phyloP scores from a whole-genome alignment of 2,888 invertebrate species.

The Caenorhabditis sp. region DNA sequence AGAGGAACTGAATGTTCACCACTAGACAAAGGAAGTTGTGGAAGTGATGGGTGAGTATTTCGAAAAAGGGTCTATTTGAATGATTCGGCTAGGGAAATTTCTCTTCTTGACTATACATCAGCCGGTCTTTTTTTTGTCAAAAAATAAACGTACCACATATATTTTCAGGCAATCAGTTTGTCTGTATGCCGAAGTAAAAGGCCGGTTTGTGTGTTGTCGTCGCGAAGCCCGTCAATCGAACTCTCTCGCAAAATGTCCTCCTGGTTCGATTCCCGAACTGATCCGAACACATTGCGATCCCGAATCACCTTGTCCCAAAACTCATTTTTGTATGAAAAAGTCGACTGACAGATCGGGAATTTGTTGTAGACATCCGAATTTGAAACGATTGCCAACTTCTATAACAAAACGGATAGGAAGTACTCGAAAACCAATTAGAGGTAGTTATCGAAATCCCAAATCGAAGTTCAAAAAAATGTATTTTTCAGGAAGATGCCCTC shows the following conservation, averaged over 20 bases:
- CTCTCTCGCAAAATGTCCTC: slow-evolving; percentile 39
- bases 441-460: no score
- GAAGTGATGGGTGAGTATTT: slow-evolving; percentile 21
- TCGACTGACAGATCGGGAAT: slow-evolving; percentile 46
- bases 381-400: slow-evolving; percentile 11
- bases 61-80: not conserved
- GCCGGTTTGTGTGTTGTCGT: slow-evolving; percentile 63
- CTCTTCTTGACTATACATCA: no score
- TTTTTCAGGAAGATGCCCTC: slow-evolving; percentile 23
- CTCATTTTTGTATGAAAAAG: slow-evolving; percentile 49
- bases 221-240: slow-evolving; percentile 46
- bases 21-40: slow-evolving; percentile 44
- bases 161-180: slow-evolving; percentile 47
- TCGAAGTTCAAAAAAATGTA: no score
- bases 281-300: slow-evolving; percentile 37
- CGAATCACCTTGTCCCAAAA: slow-evolving; percentile 40
- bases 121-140: no score
- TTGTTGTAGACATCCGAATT: slow-evolving; percentile 49
- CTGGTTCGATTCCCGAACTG: slow-evolving; percentile 31
- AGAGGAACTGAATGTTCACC: slow-evolving; percentile 55
- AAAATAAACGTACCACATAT: no score
- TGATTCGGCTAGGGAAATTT: not conserved
- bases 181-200: slow-evolving; percentile 51
- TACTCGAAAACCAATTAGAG: not conserved
- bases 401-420: not conserved